phyloP scores from a whole-genome alignment of 2,113 vertebrate species.

The Chloropsis cyanopogon region DNA sequence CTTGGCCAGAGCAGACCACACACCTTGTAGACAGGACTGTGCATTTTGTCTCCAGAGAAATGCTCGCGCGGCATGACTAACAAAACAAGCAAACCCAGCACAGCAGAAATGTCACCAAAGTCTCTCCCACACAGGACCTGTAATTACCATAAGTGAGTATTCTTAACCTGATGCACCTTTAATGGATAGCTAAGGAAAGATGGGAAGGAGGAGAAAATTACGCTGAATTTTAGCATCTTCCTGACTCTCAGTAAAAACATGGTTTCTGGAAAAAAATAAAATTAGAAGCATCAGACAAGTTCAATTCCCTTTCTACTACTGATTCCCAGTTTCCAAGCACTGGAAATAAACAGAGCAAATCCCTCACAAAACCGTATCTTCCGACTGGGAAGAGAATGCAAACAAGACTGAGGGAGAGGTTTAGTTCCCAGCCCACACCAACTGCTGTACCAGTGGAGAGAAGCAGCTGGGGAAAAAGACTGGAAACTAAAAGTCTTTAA shows the following conservation, averaged over 20 bases:
- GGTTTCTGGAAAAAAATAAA: neutral
- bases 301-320: neutral
- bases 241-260: neutral
- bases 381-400: neutral
- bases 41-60: neutral
- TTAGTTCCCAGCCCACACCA: neutral
- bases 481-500: neutral
- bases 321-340: neutral
- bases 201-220: neutral
- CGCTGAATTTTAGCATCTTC: neutral
- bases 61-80: neutral
- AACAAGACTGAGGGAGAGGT: neutral
- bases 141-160: neutral
- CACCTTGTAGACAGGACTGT: neutral
- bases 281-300: neutral
- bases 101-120: constrained; percentile 7
- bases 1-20: neutral
- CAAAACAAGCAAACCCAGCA: neutral
- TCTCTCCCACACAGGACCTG: neutral
- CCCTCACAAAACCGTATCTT: neutral
- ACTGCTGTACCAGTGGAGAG: neutral
- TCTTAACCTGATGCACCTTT: constrained; percentile 5
- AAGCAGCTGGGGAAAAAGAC: neutral
- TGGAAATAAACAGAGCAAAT: constrained; percentile 32
- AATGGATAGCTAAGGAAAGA: neutral